Conservation (phyloP, 2,113 vertebrate genomes). For the Chlamydotis undulata region DNA sequence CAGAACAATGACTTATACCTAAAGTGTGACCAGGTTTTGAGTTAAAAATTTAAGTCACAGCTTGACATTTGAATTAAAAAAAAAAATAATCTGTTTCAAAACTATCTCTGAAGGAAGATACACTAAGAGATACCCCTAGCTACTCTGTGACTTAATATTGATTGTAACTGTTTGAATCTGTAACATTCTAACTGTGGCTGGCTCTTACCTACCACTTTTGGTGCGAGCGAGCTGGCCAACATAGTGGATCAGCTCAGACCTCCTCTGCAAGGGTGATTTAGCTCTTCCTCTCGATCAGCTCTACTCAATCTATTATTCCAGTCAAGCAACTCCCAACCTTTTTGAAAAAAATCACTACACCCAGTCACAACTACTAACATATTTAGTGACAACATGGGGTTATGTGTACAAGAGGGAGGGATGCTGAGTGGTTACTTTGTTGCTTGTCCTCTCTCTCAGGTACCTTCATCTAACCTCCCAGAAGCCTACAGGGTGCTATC, state of each 20-base stretch:
- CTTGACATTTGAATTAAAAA: neutral
- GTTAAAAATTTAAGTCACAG: neutral
- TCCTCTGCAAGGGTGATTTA: neutral
- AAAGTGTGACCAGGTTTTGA: neutral
- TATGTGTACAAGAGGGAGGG: neutral
- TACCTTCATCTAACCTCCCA: neutral
- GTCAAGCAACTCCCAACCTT: neutral
- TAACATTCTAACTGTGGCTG: neutral
- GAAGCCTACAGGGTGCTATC: neutral
- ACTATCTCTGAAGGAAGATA: neutral
- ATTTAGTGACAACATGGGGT: neutral
- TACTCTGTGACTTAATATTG: neutral
- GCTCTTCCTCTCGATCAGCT: neutral
- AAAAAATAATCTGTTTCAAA: neutral
- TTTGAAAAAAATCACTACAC: neutral
- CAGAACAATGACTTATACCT: neutral
- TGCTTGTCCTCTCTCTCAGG: fast-evolving
- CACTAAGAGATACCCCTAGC: neutral
- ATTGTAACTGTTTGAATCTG: neutral
- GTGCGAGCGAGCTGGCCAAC: neutral
- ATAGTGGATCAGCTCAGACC: neutral
- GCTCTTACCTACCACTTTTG: neutral
- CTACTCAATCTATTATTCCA: neutral
- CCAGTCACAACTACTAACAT: neutral
- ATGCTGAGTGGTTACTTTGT: neutral